Base-by-base conservation (phyloP, 2,888 invertebrate genomes). In the Gymnosoma rotundatum region DNA sequence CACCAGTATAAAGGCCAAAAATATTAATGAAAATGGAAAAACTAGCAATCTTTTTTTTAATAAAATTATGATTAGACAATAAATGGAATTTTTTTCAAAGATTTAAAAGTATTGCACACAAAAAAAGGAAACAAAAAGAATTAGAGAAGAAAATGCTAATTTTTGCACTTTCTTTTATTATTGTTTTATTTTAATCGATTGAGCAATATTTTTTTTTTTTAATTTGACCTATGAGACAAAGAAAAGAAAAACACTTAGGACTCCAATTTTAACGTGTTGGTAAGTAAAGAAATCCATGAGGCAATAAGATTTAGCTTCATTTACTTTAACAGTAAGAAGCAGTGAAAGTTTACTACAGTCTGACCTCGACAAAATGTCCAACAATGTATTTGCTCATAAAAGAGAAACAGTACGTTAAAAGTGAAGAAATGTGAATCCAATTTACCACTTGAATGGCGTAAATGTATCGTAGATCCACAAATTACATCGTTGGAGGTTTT, bases 381-480 rank as follows among this genome's bases (percentile, higher is more conserved):
- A 83, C 66, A 88, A 78, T 36, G 83, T 88, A 52, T 87, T 87
- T 83, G 81, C 88, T 10, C 87, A 91, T 92, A 89, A 93, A 90
- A 88, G 97, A 91, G 98, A 98, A 52, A 98, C 98, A 89, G 96
- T 98, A 84, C 94, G 97, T 97, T 98, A 89, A 97, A 97, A 96
- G 98, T 97, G 89, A 97, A 98, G 98, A 98, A 98, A 95, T 96
- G 95, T 93, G 97, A 97, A 92, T 95, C 95, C 5, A 94, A 95
- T 88, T 93, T 95, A 36, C 95, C 95, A 87, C 95, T 97, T 69
- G 98, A 98, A 91, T 95, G 96, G 90, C 95, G 98, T 89, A 98
- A 98, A 92, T 98, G 99, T 92, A 98, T 98, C 87, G 97, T 99
- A 42, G 99, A 99, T 92, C 99, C 99, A 20, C 97, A 98, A 93